Evolutionary conservation across 2,888 invertebrate genomes (phyloP).

Genomic region (Tenthredo amoena): DNA sequence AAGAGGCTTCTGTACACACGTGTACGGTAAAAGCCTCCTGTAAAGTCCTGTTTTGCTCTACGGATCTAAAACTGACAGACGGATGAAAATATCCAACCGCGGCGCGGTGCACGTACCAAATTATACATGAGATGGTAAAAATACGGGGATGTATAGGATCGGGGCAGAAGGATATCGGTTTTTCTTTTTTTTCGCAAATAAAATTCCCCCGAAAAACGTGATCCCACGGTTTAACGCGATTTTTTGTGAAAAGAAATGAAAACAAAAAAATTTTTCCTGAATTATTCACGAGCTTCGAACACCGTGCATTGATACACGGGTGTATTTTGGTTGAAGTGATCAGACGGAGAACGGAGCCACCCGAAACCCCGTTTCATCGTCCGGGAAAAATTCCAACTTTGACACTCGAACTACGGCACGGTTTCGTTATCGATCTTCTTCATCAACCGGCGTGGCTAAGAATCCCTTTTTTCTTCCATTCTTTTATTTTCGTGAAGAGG

Average conservation of each 20-base stretch:
- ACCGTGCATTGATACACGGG: not conserved
- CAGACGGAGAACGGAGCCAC: not conserved
- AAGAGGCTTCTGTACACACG: not conserved
- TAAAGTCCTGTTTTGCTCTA: not conserved
- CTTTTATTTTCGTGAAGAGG: not conserved
- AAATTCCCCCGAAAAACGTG: not conserved
- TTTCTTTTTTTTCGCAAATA: not conserved
- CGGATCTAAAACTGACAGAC: not conserved
- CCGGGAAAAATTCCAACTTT: not conserved
- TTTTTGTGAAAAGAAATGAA: not conserved
- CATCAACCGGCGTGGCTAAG: too few relatives aligned
- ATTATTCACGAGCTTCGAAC: not conserved
- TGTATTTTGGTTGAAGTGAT: not conserved
- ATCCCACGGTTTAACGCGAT: not conserved
- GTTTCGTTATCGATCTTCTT: not conserved
- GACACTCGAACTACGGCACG: not conserved
- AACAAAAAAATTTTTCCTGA: not conserved
- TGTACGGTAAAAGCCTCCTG: not conserved
- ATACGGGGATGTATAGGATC: not conserved
- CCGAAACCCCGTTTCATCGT: too few relatives aligned
- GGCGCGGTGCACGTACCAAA: not conserved
- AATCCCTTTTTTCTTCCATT: not conserved
- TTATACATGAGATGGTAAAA: constrained; percentile 16
- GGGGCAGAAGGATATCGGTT: not conserved
- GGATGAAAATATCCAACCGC: constrained; percentile 16